Base-by-base conservation (phyloP, 2,113 vertebrate genomes). In the Paracanthobrama guichenoti region DNA sequence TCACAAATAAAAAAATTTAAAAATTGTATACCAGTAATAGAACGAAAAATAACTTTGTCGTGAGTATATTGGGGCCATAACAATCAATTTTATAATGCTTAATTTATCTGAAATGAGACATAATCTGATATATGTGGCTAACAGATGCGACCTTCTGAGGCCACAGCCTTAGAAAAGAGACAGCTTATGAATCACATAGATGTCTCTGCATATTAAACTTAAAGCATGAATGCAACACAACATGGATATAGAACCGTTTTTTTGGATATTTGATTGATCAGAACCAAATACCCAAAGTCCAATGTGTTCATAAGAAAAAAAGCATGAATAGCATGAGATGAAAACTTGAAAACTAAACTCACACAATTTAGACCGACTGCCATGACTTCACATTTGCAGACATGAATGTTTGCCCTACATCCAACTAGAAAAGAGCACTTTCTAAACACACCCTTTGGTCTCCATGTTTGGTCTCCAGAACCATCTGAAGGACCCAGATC, bases 281-380 rank as follows among this genome's bases (percentile, higher is more conserved):
- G 39, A 79, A 44, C 39, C 76, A 62, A 79, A 46, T 64, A 79
- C 39, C 39, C 57, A 79, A 79, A 79, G 74, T 22, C 28, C 75
- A 16, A 12, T 13, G 22, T 42, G n/a, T 62, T 42, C 22, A 24
- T 59, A 44, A 62, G 55, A 62, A 5, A 26, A 42, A 62, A 79
- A 46, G 57, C n/a, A 79, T 11, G 10, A 60, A 46, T 9, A 20
- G 77, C 24, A 28, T 64, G 13, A 64, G 3, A 44, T 79, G 77
- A 62, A 64, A 46, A 20, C 57, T 13, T 57, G 24, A 3, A 74
- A 75, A 39, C 35, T 18, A 67, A 67, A 22, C 35, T 8, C 8
- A 71, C 39, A 46, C 39, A 72, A 46, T 24, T 22, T 16, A 59
- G 35, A 53, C 26, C 18, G 10, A 53, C 9, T 55, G 50, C 4